Conservation (phyloP, 2,797 vertebrate genomes). For the Gallinago nigripennis region DNA sequence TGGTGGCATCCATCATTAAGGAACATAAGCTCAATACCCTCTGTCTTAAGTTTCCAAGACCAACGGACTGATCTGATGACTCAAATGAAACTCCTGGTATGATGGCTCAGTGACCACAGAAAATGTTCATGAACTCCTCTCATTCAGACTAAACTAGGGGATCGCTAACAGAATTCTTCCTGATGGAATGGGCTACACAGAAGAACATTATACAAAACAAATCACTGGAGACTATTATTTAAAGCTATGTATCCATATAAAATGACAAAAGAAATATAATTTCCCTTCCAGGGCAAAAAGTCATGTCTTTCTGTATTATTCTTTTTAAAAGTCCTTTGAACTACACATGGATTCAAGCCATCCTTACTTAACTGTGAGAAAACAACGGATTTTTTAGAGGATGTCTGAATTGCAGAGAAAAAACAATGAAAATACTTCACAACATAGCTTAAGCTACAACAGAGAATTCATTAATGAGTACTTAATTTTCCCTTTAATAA, state of each 20-base stretch:
- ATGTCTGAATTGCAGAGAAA: background rate
- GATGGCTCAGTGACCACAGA: background rate
- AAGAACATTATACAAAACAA: background rate
- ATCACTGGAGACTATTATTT: background rate
- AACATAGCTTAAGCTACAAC: background rate
- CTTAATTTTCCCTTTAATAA: background rate
- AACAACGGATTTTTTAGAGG: background rate
- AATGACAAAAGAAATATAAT: background rate
- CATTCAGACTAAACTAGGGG: background rate
- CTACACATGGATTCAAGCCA: background rate
- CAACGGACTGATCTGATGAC: background rate
- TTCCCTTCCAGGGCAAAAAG: background rate
- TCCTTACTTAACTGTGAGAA: background rate
- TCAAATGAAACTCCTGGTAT: background rate
- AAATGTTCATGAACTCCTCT: background rate
- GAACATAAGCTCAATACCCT: background rate
- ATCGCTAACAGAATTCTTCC: background rate
- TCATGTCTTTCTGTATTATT: background rate
- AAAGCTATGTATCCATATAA: background rate
- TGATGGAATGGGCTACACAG: background rate
- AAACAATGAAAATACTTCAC: background rate
- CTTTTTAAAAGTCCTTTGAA: background rate
- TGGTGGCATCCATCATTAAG: background rate
- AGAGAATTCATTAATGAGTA: background rate
- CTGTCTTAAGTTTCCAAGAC: background rate